phyloP scores from a whole-genome alignment of 2,113 vertebrate genomes.

The Sula dactylatra region DNA sequence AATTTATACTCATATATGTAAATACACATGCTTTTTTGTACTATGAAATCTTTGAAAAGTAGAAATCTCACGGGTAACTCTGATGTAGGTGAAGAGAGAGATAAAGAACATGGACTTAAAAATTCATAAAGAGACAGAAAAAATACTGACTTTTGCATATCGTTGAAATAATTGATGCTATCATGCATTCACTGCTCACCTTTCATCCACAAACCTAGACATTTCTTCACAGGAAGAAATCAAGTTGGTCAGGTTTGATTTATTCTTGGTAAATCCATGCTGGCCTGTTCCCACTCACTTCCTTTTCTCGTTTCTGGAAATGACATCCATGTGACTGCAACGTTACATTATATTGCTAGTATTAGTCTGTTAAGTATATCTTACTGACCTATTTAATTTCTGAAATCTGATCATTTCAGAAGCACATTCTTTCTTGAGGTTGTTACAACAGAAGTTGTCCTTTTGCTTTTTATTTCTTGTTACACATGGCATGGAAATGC shows the following conservation, averaged over 20 bases:
- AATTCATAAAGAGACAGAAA: not conserved
- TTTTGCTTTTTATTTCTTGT: not conserved
- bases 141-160: not conserved
- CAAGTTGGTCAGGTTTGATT: not conserved
- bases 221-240: not conserved
- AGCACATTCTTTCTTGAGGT: not conserved
- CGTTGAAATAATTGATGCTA: not conserved
- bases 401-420: not conserved
- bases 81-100: not conserved
- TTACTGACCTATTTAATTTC: not conserved
- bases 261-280: not conserved
- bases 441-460: not conserved
- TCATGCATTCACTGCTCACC: not conserved
- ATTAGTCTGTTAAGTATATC: not conserved
- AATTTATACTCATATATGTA: slow-evolving; percentile 16
- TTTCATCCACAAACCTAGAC: not conserved
- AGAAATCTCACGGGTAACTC: not conserved
- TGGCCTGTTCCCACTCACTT: not conserved
- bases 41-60: not conserved
- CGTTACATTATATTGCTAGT: not conserved
- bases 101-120: not conserved
- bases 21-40: slow-evolving; percentile 12
- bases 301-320: not conserved
- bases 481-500: not conserved
- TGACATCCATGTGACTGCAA: not conserved